Evolutionary conservation across 2,113 vertebrate species (phyloP).

Genomic region (Catharus minimus): DNA sequence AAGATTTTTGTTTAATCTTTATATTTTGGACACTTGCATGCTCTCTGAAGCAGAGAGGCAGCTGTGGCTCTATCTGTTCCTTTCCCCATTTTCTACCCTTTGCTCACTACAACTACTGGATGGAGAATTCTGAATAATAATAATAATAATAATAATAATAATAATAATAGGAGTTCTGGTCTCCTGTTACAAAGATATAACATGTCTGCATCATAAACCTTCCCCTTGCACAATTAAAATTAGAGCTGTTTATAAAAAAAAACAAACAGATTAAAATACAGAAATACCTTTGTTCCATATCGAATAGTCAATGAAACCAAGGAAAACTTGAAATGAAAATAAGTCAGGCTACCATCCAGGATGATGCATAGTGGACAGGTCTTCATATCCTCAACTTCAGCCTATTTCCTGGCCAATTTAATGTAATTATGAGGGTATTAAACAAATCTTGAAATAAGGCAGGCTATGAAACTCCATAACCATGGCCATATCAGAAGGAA

Average conservation of each 20-base stretch:
- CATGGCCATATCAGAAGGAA: background rate
- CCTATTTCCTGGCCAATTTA: background rate
- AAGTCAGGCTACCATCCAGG: background rate
- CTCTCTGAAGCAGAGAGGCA: background rate
- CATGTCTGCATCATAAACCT: background rate
- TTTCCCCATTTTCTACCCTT: background rate
- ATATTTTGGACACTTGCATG: background rate
- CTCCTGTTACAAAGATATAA: background rate
- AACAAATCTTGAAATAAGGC: background rate
- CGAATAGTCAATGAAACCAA: background rate
- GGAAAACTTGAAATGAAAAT: background rate
- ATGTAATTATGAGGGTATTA: background rate
- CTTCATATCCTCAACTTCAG: background rate
- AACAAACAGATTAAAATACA: background rate
- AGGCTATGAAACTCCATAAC: background rate
- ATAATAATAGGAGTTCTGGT: background rate
- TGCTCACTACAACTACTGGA: background rate
- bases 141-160: too few relatives aligned
- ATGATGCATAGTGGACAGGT: fast-evolving
- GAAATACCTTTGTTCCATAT: background rate
- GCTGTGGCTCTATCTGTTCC: background rate
- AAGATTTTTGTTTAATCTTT: background rate
- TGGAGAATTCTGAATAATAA: background rate
- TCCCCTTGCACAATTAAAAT: background rate
- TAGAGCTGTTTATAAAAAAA: background rate